Evolutionary conservation across 2,113 vertebrate genomes (phyloP).

Genomic region (Myodes glareolus): DNA sequence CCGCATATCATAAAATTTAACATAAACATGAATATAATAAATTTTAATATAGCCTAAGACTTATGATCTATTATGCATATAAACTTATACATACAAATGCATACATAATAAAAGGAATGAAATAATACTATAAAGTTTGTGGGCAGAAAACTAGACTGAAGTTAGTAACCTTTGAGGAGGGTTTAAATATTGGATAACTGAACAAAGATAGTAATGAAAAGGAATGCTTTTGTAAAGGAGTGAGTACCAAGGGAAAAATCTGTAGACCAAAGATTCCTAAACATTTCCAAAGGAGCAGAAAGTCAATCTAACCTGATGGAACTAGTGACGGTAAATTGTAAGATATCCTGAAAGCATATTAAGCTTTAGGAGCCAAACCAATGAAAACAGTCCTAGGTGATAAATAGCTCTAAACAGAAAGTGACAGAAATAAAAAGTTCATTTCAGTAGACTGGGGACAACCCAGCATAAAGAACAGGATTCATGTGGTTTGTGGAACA

Average conservation of each 20-base stretch:
- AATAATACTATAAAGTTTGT: background rate
- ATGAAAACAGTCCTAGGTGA: background rate
- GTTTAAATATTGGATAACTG: background rate
- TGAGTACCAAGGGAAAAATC: background rate
- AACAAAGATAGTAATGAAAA: background rate
- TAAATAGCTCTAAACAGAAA: background rate
- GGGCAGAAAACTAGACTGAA: background rate
- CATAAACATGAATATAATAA: background rate
- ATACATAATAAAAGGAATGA: background rate
- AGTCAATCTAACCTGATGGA: background rate
- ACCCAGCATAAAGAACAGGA: background rate
- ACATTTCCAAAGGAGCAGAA: constrained; percentile 36
- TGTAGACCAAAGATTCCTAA: background rate
- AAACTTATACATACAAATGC: background rate
- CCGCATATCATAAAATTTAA: background rate
- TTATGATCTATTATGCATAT: background rate
- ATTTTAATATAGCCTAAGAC: background rate
- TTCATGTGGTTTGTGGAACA: background rate
- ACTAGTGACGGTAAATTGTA: background rate
- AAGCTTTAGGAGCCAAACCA: background rate
- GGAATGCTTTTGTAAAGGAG: background rate
- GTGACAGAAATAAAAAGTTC: background rate
- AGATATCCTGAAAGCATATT: background rate
- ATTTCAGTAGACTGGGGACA: background rate
- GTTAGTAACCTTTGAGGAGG: background rate